Evolutionary conservation across 2,797 vertebrate genomes (phyloP).

Genomic region (Enteromius viviparus): DNA sequence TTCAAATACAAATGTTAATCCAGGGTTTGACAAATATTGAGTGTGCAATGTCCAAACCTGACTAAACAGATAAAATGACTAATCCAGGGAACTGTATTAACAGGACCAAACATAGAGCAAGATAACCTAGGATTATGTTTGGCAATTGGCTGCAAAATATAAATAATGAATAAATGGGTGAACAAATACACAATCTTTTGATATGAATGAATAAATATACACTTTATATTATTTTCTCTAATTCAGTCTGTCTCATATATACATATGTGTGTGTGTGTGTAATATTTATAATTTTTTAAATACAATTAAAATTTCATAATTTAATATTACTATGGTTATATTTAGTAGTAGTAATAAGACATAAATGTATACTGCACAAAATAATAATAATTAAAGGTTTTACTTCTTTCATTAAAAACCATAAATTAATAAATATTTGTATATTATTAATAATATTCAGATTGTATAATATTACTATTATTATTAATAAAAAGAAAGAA

Average conservation of each 20-base stretch:
- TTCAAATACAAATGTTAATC: constrained; percentile 10
- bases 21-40: constrained; percentile 4
- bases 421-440: background rate
- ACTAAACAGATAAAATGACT: background rate
- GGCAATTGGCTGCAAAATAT: background rate
- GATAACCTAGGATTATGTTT: constrained; percentile 2
- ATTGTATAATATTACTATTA: background rate
- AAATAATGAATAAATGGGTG: background rate
- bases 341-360: background rate
- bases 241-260: background rate
- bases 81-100: background rate
- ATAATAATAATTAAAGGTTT: background rate
- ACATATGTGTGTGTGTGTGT: background rate
- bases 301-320: background rate
- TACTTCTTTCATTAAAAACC: background rate
- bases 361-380: background rate
- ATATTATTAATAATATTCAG: background rate
- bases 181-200: too few species aligned
- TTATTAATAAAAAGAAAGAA: background rate
- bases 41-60: background rate
- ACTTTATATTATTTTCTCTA: background rate
- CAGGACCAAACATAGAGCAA: background rate
- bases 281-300: background rate
- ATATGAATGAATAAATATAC: background rate
- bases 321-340: background rate